Base-by-base conservation (phyloP, 2,888 invertebrate genomes). In the Pseudococcus longispinus region DNA sequence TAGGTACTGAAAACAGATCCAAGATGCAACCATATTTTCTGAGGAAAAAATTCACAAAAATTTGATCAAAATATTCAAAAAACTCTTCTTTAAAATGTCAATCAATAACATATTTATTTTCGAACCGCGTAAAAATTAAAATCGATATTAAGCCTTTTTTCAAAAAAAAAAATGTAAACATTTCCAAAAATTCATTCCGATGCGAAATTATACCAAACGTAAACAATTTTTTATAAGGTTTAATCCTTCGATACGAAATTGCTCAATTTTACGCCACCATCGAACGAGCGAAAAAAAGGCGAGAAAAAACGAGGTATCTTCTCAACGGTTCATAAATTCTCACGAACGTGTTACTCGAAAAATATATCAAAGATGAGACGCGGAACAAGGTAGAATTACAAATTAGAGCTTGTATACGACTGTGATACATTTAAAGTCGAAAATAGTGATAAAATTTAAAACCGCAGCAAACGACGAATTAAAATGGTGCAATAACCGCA, bases 401-500 rank as follows among this genome's bases (percentile, higher is more conserved):
- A 74, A 74, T 74, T 74, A 74, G 32, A 74, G 74, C 74, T 74
- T 74, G 74, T 74, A 74, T 74, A 20, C 74, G 32, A 74, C 60
- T 60, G 60, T 32, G 74, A 32, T 74, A 74, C 74, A 74, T 74
- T 74, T 37, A 74, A 74, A 74, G 74, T 74, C 29, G 74, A 74
- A 74, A 74, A 74, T 74, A 74, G 74, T 74, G 74, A 74, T 74
- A 74, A 74, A 74, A 74, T 74, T 32, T 74, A 18, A 74, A 74
- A 74, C 74, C 74, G 74, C 74, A 74, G 32, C 74, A 74, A 18
- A 74, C 74, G 74, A 74, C 74, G 74, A 74, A 74, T 74, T 74
- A 74, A 74, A 74, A 74, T 74, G 74, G 74, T 74, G 74, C 74
- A 74, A 74, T 74, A 74, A 74, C 74, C 74, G 74, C 74, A 37